Percentiles rank a stretch among this genome's conserved stretches.
Evolutionary conservation across 1,140 invertebrate species (phyloP).

Genomic region (Araneus ventricosus): DNA sequence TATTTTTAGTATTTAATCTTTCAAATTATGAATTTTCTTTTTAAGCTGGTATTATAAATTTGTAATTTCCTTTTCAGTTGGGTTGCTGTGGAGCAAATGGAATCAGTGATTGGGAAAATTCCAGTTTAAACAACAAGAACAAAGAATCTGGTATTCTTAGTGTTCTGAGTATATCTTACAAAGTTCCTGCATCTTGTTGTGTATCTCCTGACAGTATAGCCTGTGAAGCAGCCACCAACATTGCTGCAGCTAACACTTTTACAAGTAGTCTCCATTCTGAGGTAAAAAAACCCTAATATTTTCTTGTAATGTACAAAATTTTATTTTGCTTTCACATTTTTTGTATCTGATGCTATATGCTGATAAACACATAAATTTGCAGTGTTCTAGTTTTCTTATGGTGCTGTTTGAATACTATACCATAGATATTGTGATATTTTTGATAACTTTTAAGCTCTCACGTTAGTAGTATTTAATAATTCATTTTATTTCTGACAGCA

Average conservation of each 20-base stretch:
- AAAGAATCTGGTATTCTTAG: neutral
- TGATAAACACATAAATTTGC: neutral
- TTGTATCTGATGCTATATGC: neutral
- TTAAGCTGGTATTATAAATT: neutral
- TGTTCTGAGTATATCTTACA: conserved; percentile 78
- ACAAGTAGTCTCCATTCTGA: conserved; percentile 82
- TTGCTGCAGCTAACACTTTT: conserved; percentile 81
- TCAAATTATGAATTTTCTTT: too few relatives aligned
- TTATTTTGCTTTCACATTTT: too few relatives aligned
- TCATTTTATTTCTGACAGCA: too few relatives aligned
- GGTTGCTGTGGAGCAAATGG: conserved; percentile 77
- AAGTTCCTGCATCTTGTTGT: conserved; percentile 85
- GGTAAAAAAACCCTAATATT: conserved; percentile 78
- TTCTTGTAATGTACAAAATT: too few relatives aligned
- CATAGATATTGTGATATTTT: neutral
- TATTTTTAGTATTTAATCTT: neutral
- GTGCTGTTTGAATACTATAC: neutral
- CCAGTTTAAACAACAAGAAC: conserved; percentile 72
- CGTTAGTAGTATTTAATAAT: too few relatives aligned
- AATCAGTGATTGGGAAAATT: conserved; percentile 76
- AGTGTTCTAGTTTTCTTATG: neutral
- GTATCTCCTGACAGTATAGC: conserved; percentile 74
- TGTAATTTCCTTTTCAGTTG: conserved; percentile 62
- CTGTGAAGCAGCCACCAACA: conserved; percentile 81
- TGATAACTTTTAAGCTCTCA: too few relatives aligned